Evolutionary conservation across 2,888 invertebrate genomes (phyloP).

Genomic region (Philonicus albiceps): DNA sequence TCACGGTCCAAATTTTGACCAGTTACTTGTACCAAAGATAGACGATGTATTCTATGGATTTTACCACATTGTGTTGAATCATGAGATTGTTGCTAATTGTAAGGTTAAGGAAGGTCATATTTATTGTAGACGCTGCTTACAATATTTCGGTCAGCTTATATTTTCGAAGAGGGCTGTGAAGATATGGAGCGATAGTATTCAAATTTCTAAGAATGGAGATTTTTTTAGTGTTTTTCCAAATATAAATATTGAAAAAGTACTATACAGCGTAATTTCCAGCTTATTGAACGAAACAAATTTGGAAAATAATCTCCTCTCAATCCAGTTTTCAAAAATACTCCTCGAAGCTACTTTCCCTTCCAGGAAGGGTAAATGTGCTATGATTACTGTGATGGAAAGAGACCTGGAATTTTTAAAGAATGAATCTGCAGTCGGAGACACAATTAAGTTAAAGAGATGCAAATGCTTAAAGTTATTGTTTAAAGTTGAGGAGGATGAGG

Average conservation of each 20-base stretch:
- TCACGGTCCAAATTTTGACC: conserved; percentile 25
- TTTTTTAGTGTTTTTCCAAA: background rate
- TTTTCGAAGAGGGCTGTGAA: conserved; percentile 28
- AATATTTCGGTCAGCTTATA: conserved; percentile 44
- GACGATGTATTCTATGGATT: conserved; percentile 49
- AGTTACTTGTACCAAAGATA: conserved; percentile 29
- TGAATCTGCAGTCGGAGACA: background rate
- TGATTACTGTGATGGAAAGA: conserved; percentile 41
- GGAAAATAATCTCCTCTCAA: conserved; percentile 13
- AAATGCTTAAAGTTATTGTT: conserved; percentile 41
- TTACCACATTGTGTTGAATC: conserved; percentile 47
- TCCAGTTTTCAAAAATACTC: conserved; percentile 43
- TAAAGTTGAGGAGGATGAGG: conserved; percentile 34
- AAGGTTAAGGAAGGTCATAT: conserved; percentile 37
- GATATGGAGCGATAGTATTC: conserved; percentile 42
- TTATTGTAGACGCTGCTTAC: conserved; percentile 49
- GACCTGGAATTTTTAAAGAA: conserved; percentile 40
- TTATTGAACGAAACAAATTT: background rate
- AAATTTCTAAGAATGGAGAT: background rate
- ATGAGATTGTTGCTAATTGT: conserved; percentile 23
- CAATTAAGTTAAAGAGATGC: background rate
- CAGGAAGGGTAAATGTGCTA: conserved; percentile 32
- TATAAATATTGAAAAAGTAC: background rate
- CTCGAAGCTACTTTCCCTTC: conserved; percentile 42
- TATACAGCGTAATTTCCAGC: background rate